A percentile compares a stretch with the other conserved stretches of the same genome.
Conservation (phyloP, 1,140 invertebrate species). For the Trachelipus rathkii region DNA sequence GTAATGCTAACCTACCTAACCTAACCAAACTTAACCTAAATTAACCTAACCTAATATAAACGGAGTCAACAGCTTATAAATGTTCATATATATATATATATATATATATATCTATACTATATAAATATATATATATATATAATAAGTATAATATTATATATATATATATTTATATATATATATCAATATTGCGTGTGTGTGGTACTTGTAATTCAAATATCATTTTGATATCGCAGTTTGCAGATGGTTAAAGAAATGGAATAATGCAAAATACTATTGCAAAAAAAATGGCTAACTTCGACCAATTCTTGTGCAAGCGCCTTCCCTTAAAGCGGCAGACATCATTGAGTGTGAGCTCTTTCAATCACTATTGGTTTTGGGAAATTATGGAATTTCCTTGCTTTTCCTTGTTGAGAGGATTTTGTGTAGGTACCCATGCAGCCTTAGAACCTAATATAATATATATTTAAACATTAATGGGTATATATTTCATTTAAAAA, state of each 20-base stretch:
- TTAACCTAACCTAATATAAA: too few species aligned
- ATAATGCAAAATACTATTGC: constrained; percentile 26
- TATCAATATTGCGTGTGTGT: too few species aligned
- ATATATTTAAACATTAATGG: not conserved
- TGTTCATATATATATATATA: too few species aligned
- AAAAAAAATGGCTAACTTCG: constrained; percentile 18
- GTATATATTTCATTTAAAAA: too few species aligned
- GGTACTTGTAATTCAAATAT: too few species aligned
- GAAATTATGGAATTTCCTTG: not conserved
- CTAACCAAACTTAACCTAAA: too few species aligned
- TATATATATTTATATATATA: too few species aligned
- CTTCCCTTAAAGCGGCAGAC: not conserved
- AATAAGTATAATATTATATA: too few species aligned
- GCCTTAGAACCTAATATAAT: not conserved
- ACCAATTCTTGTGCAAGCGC: not conserved
- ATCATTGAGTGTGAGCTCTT: constrained; percentile 22
- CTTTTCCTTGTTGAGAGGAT: not conserved
- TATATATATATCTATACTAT: too few species aligned
- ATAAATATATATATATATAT: too few species aligned
- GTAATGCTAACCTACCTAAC: too few species aligned
- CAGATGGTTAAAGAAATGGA: constrained; percentile 22
- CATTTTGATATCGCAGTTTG: not conserved
- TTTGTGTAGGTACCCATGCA: not conserved
- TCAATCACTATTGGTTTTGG: constrained; percentile 5
- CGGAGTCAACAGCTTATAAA: too few species aligned